A percentile compares a stretch with the other conserved stretches of the same genome.
These are phyloP conservation scores for Sipha maydis DNA, from an alignment of 2,888 invertebrate species.

Conservation along the genomic window DNA sequence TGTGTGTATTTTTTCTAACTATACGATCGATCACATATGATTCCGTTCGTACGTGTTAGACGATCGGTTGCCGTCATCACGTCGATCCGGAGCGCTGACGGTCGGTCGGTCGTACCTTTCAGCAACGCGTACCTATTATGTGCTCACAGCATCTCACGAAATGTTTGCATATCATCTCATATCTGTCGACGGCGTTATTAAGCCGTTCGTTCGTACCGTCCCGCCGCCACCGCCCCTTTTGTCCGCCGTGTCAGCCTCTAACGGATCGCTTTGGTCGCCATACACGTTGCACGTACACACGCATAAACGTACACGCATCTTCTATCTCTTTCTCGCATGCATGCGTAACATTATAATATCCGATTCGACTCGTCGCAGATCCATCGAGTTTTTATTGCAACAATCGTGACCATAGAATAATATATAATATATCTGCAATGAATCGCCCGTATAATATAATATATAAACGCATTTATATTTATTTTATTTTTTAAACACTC, in stretches of 20 bases:
- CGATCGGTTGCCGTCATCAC: slow-evolving; percentile 6
- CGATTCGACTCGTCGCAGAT: slow-evolving; percentile 53
- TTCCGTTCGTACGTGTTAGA: not conserved
- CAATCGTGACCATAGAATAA: slow-evolving; percentile 59
- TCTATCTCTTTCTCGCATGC: not conserved
- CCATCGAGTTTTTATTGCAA: slow-evolving; percentile 50
- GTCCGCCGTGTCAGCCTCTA: slow-evolving; percentile 34
- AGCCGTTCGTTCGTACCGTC: slow-evolving; percentile 27
- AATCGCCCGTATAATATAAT: not conserved
- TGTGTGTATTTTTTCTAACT: not conserved
- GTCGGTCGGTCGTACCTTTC: slow-evolving; percentile 27
- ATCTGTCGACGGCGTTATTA: slow-evolving; percentile 58
- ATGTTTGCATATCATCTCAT: slow-evolving; percentile 38
- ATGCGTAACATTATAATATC: slow-evolving; percentile 35
- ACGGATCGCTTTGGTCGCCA: slow-evolving; percentile 39
- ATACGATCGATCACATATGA: slow-evolving; percentile 2
- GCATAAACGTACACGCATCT: not conserved
- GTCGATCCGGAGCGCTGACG: not conserved
- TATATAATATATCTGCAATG: not conserved
- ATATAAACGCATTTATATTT: slow-evolving; percentile 19
- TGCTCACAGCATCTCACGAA: slow-evolving; percentile 18
- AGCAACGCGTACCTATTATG: slow-evolving; percentile 9
- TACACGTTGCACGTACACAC: not conserved
- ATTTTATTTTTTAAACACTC: slow-evolving; percentile 44
- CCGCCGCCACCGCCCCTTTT: slow-evolving; percentile 5